Conservation (phyloP, 2,113 vertebrate species). For the Gasterosteus nipponicus region DNA sequence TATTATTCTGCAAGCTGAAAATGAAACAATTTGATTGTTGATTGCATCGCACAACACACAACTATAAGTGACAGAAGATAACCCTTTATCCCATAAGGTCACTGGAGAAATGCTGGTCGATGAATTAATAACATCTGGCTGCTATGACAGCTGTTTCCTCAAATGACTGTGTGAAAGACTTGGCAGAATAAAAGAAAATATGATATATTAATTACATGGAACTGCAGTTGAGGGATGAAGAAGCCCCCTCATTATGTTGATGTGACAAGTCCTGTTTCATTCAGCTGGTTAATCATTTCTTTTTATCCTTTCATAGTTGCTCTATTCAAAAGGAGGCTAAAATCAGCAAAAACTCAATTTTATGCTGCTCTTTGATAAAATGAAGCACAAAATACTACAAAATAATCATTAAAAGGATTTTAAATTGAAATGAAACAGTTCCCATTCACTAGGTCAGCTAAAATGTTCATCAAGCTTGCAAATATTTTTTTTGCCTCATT, state of each 20-base stretch:
- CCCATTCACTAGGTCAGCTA: constrained; percentile 62
- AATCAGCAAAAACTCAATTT: constrained; percentile 73
- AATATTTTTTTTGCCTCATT: constrained; percentile 65
- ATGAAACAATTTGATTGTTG: constrained; percentile 21
- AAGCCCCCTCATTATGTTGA: constrained; percentile 63
- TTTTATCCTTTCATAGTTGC: constrained; percentile 59
- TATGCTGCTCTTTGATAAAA: constrained; percentile 66
- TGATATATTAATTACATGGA: constrained; percentile 65
- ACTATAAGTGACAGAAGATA: constrained; percentile 33
- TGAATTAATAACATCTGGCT: constrained; percentile 49
- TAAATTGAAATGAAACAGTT: constrained; percentile 71
- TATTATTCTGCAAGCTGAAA: constrained; percentile 24
- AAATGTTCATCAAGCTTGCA: constrained; percentile 69
- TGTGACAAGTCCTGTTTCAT: constrained; percentile 69
- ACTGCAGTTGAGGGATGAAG: constrained; percentile 65
- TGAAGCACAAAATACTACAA: constrained; percentile 74
- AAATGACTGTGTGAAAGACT: constrained; percentile 36
- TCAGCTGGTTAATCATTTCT: constrained; percentile 66
- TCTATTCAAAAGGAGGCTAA: constrained; percentile 60
- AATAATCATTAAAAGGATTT: constrained; percentile 76
- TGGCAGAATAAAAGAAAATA: constrained; percentile 21
- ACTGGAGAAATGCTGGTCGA: constrained; percentile 37
- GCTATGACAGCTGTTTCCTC: constrained; percentile 43
- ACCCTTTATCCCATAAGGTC: constrained; percentile 15
- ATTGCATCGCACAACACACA: constrained; percentile 29